Conservation (phyloP, 2,113 vertebrate genomes). For the Phasianus colchicus region DNA sequence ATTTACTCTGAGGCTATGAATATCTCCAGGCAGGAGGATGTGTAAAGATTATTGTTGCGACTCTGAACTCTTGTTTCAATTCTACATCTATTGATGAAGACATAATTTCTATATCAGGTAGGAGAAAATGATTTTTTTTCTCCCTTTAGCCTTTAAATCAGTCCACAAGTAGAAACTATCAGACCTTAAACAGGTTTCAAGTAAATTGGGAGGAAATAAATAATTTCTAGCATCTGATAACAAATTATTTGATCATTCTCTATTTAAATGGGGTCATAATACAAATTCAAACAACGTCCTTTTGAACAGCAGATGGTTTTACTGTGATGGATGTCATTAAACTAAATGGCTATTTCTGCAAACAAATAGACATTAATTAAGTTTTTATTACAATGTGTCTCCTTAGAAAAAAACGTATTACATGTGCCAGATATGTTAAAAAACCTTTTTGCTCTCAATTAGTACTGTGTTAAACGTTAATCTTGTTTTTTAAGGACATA, state of each 20-base stretch:
- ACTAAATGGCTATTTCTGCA: slow-evolving; percentile 19
- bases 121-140: background rate
- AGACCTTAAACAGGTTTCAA: background rate
- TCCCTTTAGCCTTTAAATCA: background rate
- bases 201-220: background rate
- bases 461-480: slow-evolving; percentile 3
- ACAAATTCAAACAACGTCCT: background rate
- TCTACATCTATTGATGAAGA: background rate
- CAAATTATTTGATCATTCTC: background rate
- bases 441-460: slow-evolving; percentile 38
- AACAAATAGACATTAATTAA: slow-evolving; percentile 58
- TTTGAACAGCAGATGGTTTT: slow-evolving; percentile 33
- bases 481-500: background rate
- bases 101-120: background rate
- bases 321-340: background rate
- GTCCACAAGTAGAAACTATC: background rate
- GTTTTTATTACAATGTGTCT: background rate
- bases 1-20: background rate
- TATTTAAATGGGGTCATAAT: background rate
- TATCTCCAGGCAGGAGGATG: background rate
- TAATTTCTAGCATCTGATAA: background rate
- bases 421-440: background rate
- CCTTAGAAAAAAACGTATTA: slow-evolving; percentile 23
- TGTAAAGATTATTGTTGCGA: background rate
- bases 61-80: background rate